Conservation (phyloP, 1,140 invertebrate species). For the Steinernema feltiae region DNA sequence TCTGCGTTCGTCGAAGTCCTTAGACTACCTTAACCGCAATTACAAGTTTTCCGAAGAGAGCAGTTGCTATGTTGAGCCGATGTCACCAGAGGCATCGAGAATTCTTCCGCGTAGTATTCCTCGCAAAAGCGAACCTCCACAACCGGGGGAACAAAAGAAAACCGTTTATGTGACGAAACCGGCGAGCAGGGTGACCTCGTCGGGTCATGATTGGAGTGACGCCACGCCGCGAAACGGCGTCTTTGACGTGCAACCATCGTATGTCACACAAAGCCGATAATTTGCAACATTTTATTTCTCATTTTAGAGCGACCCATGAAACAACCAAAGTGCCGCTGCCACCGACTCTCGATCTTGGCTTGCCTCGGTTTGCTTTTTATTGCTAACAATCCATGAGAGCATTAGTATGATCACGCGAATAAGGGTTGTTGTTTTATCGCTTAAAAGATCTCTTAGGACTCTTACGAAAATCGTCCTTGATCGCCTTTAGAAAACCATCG, state of each 20-base stretch:
- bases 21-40: background rate
- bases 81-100: background rate
- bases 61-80: background rate
- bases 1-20: background rate
- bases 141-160: background rate
- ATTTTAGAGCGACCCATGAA: no score
- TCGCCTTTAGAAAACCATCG: background rate
- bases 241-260: no score
- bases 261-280: no score
- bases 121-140: background rate
- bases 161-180: background rate
- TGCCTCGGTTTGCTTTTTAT: background rate
- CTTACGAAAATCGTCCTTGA: background rate
- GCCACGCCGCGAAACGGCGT: no score
- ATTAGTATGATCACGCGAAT: background rate
- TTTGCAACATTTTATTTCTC: no score
- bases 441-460: background rate
- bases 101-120: no score
- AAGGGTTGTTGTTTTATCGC: background rate
- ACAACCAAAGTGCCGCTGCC: no score
- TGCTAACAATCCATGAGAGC: background rate
- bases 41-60: background rate
- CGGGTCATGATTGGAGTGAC: no score
- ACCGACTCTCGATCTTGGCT: no score
- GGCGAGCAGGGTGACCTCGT: background rate